Evolutionary conservation across 2,797 vertebrate species (phyloP), one percentile per base, ranked within the genome.

Genomic region (Sebastes aleutianus): DNA sequence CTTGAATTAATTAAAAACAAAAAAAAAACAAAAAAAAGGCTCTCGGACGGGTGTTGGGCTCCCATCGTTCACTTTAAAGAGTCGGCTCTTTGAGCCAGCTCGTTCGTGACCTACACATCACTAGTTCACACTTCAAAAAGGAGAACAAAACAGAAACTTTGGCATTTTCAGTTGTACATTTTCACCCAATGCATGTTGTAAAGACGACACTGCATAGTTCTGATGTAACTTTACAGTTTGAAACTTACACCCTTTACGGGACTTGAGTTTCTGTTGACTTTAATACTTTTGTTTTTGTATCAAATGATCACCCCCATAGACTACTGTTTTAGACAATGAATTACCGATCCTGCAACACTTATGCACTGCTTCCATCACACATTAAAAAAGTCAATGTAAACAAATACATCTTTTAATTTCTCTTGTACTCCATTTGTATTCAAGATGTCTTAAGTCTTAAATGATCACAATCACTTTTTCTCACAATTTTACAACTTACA

Each of bases 81-180:
- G 36, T 39, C 2, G 4, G 36, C 36, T 39, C 36, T 39, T 39
- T 39, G 36, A 39, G 2, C 1, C 36, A 13, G 36, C 36, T 39
- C 36, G 4, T 39, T 39, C 36, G 12, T 39, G 12, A 39, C 36
- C 12, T 0, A 13, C 12, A 39, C 36, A 39, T 39, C 12, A 39
- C 36, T 39, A 85, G 86, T 94, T 83, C 1, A 36, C 7, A 2
- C n/a, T 22, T 4, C 22, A 34, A 32, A 53, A 27, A 24, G 2
- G 8, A 3, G 8, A 0, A 4, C 2, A 24, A 2, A 13, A 5
- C 14, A n/a, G 2, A 36, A 64, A 64, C 22, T 5, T 3, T 9
- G 2, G 16, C 6, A 39, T 27, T 74, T 56, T 39, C 1, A 11
- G 2, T 3, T 36, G 27, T n/a, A 69, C 13, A 39, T 22, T 1